A percentile compares a stretch with the other conserved stretches of the same genome.
phyloP scores from a whole-genome alignment of 2,113 vertebrate genomes.

The Campylomormyrus numenius region DNA sequence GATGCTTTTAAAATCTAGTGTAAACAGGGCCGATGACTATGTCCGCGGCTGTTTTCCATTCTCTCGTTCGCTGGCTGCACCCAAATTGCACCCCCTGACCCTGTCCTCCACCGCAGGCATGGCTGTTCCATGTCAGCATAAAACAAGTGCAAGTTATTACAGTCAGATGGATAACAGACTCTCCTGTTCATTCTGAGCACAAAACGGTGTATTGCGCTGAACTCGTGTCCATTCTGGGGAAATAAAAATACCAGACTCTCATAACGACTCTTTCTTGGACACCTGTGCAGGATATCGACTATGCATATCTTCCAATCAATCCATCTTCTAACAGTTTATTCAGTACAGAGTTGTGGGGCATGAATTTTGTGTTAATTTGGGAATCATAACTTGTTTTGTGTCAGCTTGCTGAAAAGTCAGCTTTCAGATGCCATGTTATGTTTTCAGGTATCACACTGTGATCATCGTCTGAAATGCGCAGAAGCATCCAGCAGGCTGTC shows the following conservation, averaged over 20 bases:
- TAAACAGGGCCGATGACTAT: neutral
- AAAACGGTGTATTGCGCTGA: neutral
- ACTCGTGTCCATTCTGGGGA: neutral
- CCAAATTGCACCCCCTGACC: neutral
- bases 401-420: neutral
- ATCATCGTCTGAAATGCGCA: neutral
- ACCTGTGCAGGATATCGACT: neutral
- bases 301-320: neutral
- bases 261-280: neutral
- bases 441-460: neutral
- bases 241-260: neutral
- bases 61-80: neutral
- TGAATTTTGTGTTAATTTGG: neutral
- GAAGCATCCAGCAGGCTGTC: neutral
- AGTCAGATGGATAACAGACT: neutral
- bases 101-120: neutral
- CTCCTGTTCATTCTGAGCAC: neutral
- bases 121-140: neutral
- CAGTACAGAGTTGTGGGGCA: neutral
- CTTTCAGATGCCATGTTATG: neutral
- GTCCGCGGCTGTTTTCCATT: neutral
- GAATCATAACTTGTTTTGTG: neutral
- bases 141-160: neutral
- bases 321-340: neutral
- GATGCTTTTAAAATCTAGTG: neutral